Evolutionary conservation across 2,888 invertebrate genomes (phyloP).

Genomic region (Chrysotoxum bicinctum): DNA sequence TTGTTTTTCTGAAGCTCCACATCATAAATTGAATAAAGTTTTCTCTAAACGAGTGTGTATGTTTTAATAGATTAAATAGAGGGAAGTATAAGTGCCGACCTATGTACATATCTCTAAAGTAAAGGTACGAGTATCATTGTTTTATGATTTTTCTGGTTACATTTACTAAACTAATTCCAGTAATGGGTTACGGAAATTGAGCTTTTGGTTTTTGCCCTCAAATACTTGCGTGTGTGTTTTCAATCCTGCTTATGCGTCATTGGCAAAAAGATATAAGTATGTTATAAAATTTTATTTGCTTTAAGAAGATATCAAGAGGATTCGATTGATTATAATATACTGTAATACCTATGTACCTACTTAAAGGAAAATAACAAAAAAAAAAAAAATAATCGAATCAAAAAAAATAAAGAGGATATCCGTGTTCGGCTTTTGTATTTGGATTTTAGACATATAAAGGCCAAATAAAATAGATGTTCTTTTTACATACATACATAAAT

Average conservation of each 20-base stretch:
- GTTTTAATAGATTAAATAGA: not conserved
- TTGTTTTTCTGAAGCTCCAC: too few relatives aligned
- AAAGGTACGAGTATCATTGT: conserved; percentile 6
- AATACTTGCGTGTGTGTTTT: not conserved
- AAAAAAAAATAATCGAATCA: not conserved
- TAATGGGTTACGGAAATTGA: not conserved
- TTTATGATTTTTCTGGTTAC: conserved; percentile 1
- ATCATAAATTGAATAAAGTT: conserved; percentile 2
- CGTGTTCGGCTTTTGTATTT: too few relatives aligned
- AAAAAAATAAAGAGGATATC: not conserved
- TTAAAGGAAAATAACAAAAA: too few relatives aligned
- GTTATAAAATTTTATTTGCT: not conserved
- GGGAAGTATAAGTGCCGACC: too few relatives aligned
- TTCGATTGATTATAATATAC: too few relatives aligned
- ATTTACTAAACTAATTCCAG: conserved; percentile 8
- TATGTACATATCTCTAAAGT: not conserved
- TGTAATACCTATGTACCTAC: too few relatives aligned
- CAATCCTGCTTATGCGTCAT: not conserved
- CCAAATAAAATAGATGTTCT: too few relatives aligned
- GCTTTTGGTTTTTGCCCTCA: not conserved
- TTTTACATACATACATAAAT: not conserved
- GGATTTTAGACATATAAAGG: too few relatives aligned
- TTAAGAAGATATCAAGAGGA: not conserved
- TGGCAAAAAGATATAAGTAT: not conserved
- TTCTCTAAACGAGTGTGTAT: not conserved